Evolutionary conservation across 2,797 vertebrate species (phyloP), one percentile per base, ranked within the genome.

Genomic region (Sciaenops ocellatus): DNA sequence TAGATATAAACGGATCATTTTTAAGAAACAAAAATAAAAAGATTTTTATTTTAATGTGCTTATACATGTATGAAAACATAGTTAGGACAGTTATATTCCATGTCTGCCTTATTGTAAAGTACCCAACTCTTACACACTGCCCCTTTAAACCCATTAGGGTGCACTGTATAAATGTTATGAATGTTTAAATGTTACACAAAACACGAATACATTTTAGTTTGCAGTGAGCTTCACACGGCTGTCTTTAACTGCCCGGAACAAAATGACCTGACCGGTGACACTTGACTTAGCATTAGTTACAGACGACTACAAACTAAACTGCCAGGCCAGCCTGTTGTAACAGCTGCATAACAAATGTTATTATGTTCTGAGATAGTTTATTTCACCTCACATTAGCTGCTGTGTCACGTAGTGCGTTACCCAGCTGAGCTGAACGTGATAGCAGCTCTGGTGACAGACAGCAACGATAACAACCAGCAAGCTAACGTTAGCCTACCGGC

Each of bases 401-500:
- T 88, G 82, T 82, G 81, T 83, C 81, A 85, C 59, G 62, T 10
- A 51, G 9, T 41, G 8, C 16, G 10, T 20, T 47, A 1, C 2
- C 1, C 4, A 46, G 5, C 13, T 8, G 13, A 80, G 42, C 34
- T 44, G n/a, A 26, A 16, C 1, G 12, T 26, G 79, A 68, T 82
- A 74, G 24, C 69, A 24, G 34, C 34, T 38, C 6, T 10, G 26
- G 42, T 67, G 54, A 44, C 17, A 30, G 5, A 13, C 69, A 64
- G 66, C 52, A 26, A 57, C 15, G 71, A 41, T 20, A 61, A 75
- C 60, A 61, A 51, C 73, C 62, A 48, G 74, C 63, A 54, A 38
- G 83, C 89, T 92, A 90, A 79, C 41, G n/a, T 50, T 89, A 91
- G 87, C 90, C 30, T 46, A 44, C 54, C 65, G 76, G 79, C 30